Evolutionary conservation across 1,140 invertebrate genomes (phyloP), one percentile per base, ranked within the genome.

Genomic region (Zaprionus gabonicus): DNA sequence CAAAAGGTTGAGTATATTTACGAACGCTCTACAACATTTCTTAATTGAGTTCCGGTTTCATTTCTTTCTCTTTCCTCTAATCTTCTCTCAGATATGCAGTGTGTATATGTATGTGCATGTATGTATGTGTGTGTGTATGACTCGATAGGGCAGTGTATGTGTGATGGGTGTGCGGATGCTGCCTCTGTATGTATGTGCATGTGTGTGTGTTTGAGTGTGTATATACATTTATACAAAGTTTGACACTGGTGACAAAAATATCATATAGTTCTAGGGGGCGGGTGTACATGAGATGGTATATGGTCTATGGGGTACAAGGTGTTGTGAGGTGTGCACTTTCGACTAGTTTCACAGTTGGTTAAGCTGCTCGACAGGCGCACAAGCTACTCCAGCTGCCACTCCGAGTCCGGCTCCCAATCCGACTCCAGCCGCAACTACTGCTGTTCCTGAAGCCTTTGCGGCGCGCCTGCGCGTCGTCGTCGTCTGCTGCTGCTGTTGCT

Each of bases 341-440:
- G 83, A 86, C 83, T 86, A 86, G 83, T 88, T 75, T 77, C 81
- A 72, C 74, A 88, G 34, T 66, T 88, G 80, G 70, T 86, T 77
- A 6, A 28, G 46, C 53, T 72, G 73, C 51, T 76, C 67, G 46
- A 49, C 38, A 34, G 31, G 25, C 25, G 36, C 28, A 10, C 46
- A 15, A 41, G 23, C 13, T 27, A 31, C 7, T 2, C 28, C 67
- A 27, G 69, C 55, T 73, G 53, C 25, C 36, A 46, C 12, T 70
- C 71, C 34, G 38, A n/a, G 31, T 41, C 9, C 49, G 13, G 46
- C 12, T 71, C 60, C 28, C 38, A 17, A 25, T 31, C 5, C 49
- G 13, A 44, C 36, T 63, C 13, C n/a, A 9, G 46, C n/a, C 69
- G 51, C 17, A 38, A 28, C 36, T 65, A 23, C 27, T 28, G 36